Evolutionary conservation across 2,113 vertebrate species (phyloP), one percentile per base, ranked within the genome.

Genomic region (Electrona antarctica): DNA sequence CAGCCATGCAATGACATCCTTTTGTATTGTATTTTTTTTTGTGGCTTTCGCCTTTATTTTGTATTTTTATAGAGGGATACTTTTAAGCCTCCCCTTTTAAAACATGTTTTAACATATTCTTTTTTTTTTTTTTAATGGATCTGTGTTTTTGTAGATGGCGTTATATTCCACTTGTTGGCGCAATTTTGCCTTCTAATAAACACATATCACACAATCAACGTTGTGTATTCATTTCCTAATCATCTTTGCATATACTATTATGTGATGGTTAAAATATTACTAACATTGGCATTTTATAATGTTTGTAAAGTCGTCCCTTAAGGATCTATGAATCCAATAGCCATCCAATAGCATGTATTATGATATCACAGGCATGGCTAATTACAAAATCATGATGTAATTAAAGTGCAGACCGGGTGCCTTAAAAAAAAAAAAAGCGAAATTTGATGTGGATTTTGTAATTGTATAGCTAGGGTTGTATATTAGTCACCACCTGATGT

Each of bases 61-160:
- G 21, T 21, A 21, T 21, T 21, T 21, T 21, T 21, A 21, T 1
- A 21, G 21, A 2, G 21, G 2, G 1, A 21, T 1, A 21, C 21
- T 21, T 21, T 21, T 21, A 1, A 1, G 21, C 2, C 21, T 21
- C 21, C 21, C 21, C 21, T 21, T 21, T 21, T 21, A 21, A 21
- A 21, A 21, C 21, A 21, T 21, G 21, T 21, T 51, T 13, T 15
- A 50, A 7, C 68, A 8, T 61, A 8, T 51, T 41, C 60, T 3
- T 14, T 50, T 33, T 50, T 50, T 21, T 61, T 9, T 60, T 1
- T 11, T 10, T 46, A 15, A 8, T 85, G 29, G 29, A 8, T 1
- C 21, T 21, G 21, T 85, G 29, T 85, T 82, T 87, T 87, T 89
- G 89, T 83, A 81, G 64, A 83, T 48, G n/a, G 65, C 0, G 1